phyloP scores from a whole-genome alignment of 2,113 vertebrate genomes.

The Gopherus evgoodei region DNA sequence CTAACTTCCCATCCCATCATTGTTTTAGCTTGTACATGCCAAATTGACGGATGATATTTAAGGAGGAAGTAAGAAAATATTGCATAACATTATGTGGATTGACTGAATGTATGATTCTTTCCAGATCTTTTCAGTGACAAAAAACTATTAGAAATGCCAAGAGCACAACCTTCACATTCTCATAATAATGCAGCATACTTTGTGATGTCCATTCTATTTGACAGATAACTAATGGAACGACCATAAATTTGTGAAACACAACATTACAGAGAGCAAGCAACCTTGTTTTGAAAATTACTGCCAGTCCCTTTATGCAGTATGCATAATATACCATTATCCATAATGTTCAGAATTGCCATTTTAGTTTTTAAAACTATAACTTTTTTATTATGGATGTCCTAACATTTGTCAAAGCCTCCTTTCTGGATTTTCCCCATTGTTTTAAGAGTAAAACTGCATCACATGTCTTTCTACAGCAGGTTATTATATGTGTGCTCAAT shows the following conservation, averaged over 20 bases:
- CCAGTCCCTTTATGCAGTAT: slow-evolving; percentile 6
- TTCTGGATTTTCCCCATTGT: slow-evolving; percentile 8
- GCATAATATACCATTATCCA: slow-evolving; percentile 49
- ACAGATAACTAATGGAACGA: slow-evolving; percentile 54
- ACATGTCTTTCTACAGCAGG: slow-evolving; percentile 52
- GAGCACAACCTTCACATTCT: background rate
- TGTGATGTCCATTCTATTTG: slow-evolving; percentile 45
- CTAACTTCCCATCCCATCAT: background rate
- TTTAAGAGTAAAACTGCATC: slow-evolving; percentile 39
- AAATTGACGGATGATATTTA: slow-evolving; percentile 31
- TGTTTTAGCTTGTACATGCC: slow-evolving; percentile 20
- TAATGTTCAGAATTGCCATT: slow-evolving; percentile 39
- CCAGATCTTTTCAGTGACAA: slow-evolving; percentile 37
- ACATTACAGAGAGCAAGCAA: slow-evolving; percentile 35
- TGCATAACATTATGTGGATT: slow-evolving; percentile 33
- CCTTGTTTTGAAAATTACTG: slow-evolving; percentile 40
- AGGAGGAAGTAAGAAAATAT: slow-evolving; percentile 30
- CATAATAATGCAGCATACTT: slow-evolving; percentile 48
- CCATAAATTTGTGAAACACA: slow-evolving; percentile 51
- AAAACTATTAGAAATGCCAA: background rate
- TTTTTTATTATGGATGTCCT: slow-evolving; percentile 35
- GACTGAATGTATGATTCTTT: slow-evolving; percentile 41
- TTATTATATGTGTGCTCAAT: slow-evolving; percentile 69
- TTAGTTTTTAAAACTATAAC: slow-evolving; percentile 50
- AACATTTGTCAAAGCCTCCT: slow-evolving; percentile 59